phyloP scores from a whole-genome alignment of 2,888 invertebrate genomes.

The Agriopis aurantiaria region DNA sequence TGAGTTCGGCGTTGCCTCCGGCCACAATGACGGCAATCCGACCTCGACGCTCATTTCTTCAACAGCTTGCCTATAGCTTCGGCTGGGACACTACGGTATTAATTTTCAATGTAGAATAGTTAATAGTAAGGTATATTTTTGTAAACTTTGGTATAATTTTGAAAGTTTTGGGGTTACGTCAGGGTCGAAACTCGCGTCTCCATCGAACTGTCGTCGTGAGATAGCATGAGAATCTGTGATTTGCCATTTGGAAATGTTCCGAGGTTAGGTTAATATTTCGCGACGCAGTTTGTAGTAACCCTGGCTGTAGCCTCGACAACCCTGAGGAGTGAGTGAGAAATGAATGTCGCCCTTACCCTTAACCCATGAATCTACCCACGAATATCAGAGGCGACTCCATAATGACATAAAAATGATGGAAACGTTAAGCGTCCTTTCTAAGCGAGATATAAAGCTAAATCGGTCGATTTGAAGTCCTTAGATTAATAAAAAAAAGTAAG shows the following conservation, averaged over 20 bases:
- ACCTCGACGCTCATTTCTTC: slow-evolving; percentile 55
- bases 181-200: slow-evolving; percentile 76
- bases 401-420: slow-evolving; percentile 40
- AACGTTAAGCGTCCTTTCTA: slow-evolving; percentile 75
- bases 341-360: slow-evolving; percentile 70
- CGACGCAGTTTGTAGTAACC: slow-evolving; percentile 59
- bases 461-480: slow-evolving; percentile 71
- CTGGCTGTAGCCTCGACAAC: slow-evolving; percentile 53
- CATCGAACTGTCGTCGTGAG: slow-evolving; percentile 54
- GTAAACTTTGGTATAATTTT: slow-evolving; percentile 63
- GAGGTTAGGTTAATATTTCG: slow-evolving; percentile 46
- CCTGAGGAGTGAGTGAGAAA: slow-evolving; percentile 59
- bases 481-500: slow-evolving; percentile 65
- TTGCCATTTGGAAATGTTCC: slow-evolving; percentile 48
- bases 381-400: slow-evolving; percentile 83
- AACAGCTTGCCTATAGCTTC: slow-evolving; percentile 32
- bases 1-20: slow-evolving; percentile 70
- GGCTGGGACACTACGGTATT: slow-evolving; percentile 53
- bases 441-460: slow-evolving; percentile 83
- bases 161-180: slow-evolving; percentile 50
- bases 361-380: slow-evolving; percentile 46
- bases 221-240: slow-evolving; percentile 52
- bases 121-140: slow-evolving; percentile 70
- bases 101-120: slow-evolving; percentile 58
- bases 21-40: slow-evolving; percentile 73